These are phyloP conservation scores for Hypothenemus hampei DNA, from an alignment of 1,140 invertebrate genomes.

Conservation along the genomic window DNA sequence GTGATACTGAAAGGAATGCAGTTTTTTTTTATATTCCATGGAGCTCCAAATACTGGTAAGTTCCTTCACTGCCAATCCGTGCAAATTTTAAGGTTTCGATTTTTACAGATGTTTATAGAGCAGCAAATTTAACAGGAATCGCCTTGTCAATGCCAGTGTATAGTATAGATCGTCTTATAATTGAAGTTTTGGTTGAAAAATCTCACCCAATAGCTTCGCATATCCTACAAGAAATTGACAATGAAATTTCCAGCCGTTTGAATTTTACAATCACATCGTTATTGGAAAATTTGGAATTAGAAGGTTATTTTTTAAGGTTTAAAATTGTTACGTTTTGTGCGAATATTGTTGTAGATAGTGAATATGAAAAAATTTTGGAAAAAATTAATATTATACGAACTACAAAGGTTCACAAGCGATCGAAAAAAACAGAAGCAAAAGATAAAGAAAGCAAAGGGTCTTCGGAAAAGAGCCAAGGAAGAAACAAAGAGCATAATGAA, in stretches of 20 bases:
- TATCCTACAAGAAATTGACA: slow-evolving; percentile 32
- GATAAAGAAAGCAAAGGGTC: slow-evolving; percentile 17
- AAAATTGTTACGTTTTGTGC: neutral
- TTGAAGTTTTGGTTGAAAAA: slow-evolving; percentile 30
- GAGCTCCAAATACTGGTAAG: slow-evolving; percentile 35
- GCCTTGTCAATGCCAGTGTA: slow-evolving; percentile 27
- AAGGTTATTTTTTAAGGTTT: slow-evolving; percentile 11
- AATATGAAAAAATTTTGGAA: slow-evolving; percentile 28
- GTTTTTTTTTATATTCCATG: slow-evolving; percentile 39
- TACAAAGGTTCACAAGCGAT: slow-evolving; percentile 18
- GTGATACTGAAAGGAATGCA: slow-evolving; percentile 19
- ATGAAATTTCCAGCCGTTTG: slow-evolving; percentile 13
- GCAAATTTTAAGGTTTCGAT: too few species aligned
- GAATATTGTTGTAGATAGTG: slow-evolving; percentile 15
- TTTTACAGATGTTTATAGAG: slow-evolving; percentile 31
- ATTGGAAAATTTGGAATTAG: neutral
- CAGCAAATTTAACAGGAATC: slow-evolving; percentile 32
- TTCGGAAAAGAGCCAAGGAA: slow-evolving; percentile 16
- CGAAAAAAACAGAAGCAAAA: slow-evolving; percentile 6
- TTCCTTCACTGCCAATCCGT: too few species aligned
- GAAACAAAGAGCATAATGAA: slow-evolving; percentile 6
- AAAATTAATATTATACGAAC: slow-evolving; percentile 27
- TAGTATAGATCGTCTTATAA: slow-evolving; percentile 35
- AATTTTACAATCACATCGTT: slow-evolving; percentile 13
- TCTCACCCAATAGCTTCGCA: slow-evolving; percentile 19